Evolutionary conservation across 2,113 vertebrate species (phyloP).

Genomic region (Heterochromis multidens): DNA sequence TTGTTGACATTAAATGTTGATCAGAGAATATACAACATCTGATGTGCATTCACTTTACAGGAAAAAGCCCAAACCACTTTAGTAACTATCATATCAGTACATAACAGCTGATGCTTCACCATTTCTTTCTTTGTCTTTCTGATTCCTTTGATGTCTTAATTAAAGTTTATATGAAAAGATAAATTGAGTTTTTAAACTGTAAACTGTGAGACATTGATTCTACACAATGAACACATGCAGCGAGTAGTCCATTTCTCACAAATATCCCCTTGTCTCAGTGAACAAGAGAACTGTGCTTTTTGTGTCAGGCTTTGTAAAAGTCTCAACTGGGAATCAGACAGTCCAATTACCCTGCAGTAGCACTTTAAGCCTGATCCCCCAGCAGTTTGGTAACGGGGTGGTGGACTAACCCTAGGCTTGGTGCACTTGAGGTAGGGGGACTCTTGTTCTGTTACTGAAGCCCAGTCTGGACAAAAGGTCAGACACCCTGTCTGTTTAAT

Average conservation of each 20-base stretch:
- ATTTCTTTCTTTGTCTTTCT: neutral
- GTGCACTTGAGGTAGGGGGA: slow-evolving; percentile 3
- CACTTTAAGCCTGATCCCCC: slow-evolving; percentile 36
- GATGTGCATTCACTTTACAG: neutral
- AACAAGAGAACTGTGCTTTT: neutral
- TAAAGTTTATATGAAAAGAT: neutral
- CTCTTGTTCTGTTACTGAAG: slow-evolving; percentile 36
- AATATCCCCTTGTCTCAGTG: neutral
- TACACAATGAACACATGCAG: neutral
- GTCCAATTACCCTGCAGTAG: slow-evolving; percentile 61
- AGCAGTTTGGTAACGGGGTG: slow-evolving; percentile 35
- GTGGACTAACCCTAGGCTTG: slow-evolving; percentile 10
- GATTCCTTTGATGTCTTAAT: neutral
- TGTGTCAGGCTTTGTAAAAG: neutral
- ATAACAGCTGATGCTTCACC: neutral
- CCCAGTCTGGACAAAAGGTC: slow-evolving; percentile 35
- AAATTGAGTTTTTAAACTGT: neutral
- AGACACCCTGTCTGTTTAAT: slow-evolving; percentile 47
- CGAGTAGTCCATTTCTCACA: neutral
- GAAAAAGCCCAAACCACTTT: neutral
- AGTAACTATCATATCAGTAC: neutral
- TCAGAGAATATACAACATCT: slow-evolving; percentile 13
- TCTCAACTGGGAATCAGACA: slow-evolving; percentile 45
- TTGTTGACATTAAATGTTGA: slow-evolving; percentile 50
- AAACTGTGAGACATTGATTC: neutral